Conservation (phyloP, 2,113 vertebrate species). For the Dasyurus viverrinus region DNA sequence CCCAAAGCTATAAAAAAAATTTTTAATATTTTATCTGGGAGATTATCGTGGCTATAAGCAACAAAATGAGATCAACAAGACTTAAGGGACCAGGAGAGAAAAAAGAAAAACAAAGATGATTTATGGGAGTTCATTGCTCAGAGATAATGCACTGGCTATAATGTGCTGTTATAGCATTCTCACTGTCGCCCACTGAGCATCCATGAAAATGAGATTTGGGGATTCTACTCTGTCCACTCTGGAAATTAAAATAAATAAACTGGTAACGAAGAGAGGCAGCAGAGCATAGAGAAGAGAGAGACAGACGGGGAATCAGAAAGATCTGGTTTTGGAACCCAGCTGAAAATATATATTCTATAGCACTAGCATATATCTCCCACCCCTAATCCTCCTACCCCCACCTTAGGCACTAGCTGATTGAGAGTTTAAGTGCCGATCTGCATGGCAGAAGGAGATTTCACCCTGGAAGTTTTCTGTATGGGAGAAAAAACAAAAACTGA, state of each 20-base stretch:
- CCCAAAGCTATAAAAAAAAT: conserved; percentile 41
- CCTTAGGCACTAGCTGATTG: background rate
- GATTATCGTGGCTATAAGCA: conserved; percentile 70
- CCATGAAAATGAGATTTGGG: conserved; percentile 60
- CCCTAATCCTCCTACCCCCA: background rate
- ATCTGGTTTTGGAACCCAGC: background rate
- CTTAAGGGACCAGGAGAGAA: conserved; percentile 63
- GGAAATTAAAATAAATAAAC: conserved; percentile 68
- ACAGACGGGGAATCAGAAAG: background rate
- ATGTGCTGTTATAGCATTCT: background rate
- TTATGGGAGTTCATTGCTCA: conserved; percentile 64
- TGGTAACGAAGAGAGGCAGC: conserved; percentile 26
- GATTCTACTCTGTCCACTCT: conserved; percentile 1
- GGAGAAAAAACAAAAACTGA: background rate
- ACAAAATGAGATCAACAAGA: conserved; percentile 58
- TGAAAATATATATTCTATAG: background rate
- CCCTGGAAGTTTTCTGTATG: background rate
- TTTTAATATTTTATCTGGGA: conserved; percentile 74
- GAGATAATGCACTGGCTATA: background rate
- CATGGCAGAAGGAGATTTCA: background rate
- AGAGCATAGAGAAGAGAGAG: background rate
- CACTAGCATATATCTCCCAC: background rate
- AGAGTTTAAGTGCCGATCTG: background rate
- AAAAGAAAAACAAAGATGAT: conserved; percentile 45
- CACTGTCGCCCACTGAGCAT: conserved; percentile 17